A percentile compares a stretch with the other conserved stretches of the same genome.
These are phyloP conservation scores for Thalassophryne amazonica DNA, from an alignment of 2,797 vertebrate species.

Conservation along the genomic window DNA sequence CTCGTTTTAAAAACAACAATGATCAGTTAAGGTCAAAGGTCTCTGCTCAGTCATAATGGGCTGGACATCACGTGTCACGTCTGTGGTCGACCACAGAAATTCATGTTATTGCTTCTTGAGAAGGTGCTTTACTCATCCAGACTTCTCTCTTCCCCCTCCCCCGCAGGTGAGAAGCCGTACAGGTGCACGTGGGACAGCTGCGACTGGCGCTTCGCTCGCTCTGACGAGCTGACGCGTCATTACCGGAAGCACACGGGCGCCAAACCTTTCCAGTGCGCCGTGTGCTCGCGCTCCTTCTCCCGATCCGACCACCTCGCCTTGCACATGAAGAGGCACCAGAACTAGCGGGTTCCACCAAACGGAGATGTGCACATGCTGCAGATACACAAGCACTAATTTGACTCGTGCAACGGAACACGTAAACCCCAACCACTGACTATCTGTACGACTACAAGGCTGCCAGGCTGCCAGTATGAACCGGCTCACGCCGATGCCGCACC, in stretches of 20 bases:
- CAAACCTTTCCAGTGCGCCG: slow-evolving; percentile 96
- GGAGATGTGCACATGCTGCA: background rate
- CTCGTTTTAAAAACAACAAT: background rate
- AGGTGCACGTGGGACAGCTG: slow-evolving; percentile 98
- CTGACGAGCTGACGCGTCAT: slow-evolving; percentile 95
- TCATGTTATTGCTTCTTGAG: background rate
- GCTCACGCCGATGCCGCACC: slow-evolving; percentile 35
- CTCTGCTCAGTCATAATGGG: background rate
- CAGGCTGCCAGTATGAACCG: slow-evolving; percentile 26
- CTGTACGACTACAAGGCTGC: slow-evolving; percentile 3
- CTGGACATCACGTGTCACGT: background rate
- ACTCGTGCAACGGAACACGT: background rate
- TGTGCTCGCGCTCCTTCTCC: slow-evolving; percentile 97
- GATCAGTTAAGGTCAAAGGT: background rate
- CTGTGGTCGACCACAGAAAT: background rate
- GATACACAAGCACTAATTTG: slow-evolving; percentile 22
- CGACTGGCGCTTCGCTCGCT: slow-evolving; percentile 97
- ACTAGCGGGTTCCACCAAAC: slow-evolving; percentile 69
- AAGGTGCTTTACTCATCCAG: background rate
- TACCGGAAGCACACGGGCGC: slow-evolving; percentile 98
- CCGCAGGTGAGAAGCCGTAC: slow-evolving; percentile 96
- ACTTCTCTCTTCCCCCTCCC: background rate
- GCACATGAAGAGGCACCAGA: slow-evolving; percentile 98
- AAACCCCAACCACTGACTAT: slow-evolving; percentile 17
- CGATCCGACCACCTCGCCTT: slow-evolving; percentile 96